Evolutionary conservation across 2,888 invertebrate genomes (phyloP).

Genomic region (Idaea straminata): DNA sequence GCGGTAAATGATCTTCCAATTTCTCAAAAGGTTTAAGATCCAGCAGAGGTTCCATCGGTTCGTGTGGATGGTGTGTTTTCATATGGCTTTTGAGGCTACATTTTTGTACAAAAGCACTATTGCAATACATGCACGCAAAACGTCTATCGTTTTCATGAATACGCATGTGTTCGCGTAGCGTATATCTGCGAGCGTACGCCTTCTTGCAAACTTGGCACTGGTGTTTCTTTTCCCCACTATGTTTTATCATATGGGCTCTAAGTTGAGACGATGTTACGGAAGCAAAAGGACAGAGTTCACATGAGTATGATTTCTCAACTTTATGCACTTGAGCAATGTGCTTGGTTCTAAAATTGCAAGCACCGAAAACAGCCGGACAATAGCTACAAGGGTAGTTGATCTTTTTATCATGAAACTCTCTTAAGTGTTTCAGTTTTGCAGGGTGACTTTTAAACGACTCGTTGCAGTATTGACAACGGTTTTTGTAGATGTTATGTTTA

Average conservation of each 20-base stretch:
- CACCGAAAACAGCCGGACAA: constrained; percentile 62
- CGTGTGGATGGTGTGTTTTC: constrained; percentile 55
- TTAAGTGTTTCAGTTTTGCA: constrained; percentile 40
- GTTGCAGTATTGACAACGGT: constrained; percentile 48
- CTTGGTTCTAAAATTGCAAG: constrained; percentile 69
- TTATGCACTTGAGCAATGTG: constrained; percentile 61
- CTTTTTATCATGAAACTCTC: constrained; percentile 61
- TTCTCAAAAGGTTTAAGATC: not conserved
- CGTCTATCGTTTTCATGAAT: constrained; percentile 66
- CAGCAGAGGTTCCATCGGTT: not conserved
- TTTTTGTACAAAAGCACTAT: constrained; percentile 64
- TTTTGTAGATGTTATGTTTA: constrained; percentile 45
- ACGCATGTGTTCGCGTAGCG: constrained; percentile 65
- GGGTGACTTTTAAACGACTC: constrained; percentile 59
- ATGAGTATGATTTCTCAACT: constrained; percentile 61
- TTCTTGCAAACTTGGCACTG: constrained; percentile 75
- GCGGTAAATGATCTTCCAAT: not conserved
- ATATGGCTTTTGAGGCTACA: constrained; percentile 65
- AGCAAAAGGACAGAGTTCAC: constrained; percentile 74
- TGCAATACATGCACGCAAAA: constrained; percentile 61
- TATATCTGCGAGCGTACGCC: constrained; percentile 69
- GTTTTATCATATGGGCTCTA: constrained; percentile 76
- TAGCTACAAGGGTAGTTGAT: constrained; percentile 66
- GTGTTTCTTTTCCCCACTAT: constrained; percentile 73
- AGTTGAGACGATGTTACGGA: constrained; percentile 77